Evolutionary conservation across 2,797 vertebrate genomes (phyloP).

Genomic region (Tangara arthus): DNA sequence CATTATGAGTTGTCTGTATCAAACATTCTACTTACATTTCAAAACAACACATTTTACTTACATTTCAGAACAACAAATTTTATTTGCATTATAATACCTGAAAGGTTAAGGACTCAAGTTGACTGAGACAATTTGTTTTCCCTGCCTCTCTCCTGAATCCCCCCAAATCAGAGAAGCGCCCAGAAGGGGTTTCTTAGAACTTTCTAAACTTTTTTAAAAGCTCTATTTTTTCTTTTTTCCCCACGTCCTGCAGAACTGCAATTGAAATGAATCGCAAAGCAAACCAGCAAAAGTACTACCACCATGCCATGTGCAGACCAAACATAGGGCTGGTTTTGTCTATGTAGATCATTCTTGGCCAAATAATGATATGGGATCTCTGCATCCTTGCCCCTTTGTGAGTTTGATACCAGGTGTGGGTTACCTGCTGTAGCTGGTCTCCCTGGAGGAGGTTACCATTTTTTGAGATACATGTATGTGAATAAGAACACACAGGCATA

Average conservation of each 20-base stretch:
- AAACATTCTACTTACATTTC: not conserved
- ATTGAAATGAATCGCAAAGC: not conserved
- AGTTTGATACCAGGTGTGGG: not conserved
- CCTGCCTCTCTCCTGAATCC: not conserved
- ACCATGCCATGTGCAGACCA: not conserved
- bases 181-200: not conserved
- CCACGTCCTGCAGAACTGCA: not conserved
- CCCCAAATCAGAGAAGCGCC: not conserved
- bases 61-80: not conserved
- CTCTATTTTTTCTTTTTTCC: accelerated
- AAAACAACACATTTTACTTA: not conserved
- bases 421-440: not conserved
- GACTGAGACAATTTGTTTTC: not conserved
- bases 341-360: not conserved
- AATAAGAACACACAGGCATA: not conserved
- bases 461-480: not conserved
- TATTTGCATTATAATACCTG: not conserved
- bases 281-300: not conserved
- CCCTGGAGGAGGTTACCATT: not conserved
- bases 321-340: not conserved
- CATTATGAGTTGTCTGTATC: not conserved
- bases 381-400: not conserved
- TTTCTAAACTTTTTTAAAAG: not conserved
- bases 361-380: not conserved
- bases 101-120: not conserved